Percentiles rank a stretch among this genome's conserved stretches.
Conservation (phyloP, 2,113 vertebrate genomes). For the Maccullochella peelii region DNA sequence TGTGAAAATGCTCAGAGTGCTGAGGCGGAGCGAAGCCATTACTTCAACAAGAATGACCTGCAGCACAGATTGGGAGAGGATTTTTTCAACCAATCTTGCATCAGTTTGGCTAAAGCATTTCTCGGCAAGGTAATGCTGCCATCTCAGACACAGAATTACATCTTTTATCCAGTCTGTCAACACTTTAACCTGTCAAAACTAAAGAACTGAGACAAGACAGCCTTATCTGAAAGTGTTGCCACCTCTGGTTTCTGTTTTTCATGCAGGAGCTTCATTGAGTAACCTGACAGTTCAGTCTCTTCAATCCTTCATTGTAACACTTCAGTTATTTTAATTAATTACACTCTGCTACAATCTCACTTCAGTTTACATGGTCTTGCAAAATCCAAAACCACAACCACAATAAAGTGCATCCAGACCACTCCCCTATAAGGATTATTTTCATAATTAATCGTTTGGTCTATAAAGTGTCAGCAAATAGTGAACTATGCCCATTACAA, state of each 20-base stretch:
- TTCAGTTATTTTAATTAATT: not conserved
- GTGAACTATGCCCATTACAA: not conserved
- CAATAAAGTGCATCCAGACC: not conserved
- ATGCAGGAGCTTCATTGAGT: not conserved
- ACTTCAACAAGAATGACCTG: constrained; percentile 75
- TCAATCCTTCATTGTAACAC: not conserved
- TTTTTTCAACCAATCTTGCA: constrained; percentile 90
- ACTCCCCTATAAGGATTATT: not conserved
- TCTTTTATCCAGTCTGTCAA: not conserved
- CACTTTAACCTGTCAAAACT: not conserved
- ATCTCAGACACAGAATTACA: not conserved
- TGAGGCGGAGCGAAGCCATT: constrained; percentile 81
- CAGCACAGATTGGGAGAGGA: constrained; percentile 77
- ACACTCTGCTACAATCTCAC: not conserved
- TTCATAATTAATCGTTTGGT: not conserved
- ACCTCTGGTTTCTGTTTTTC: not conserved
- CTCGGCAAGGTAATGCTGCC: constrained; percentile 89
- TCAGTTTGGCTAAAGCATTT: constrained; percentile 88
- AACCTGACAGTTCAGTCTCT: not conserved
- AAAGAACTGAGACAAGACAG: not conserved
- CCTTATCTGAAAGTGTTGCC: not conserved
- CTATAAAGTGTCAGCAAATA: not conserved
- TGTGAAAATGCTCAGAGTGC: not conserved
- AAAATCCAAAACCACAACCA: not conserved
- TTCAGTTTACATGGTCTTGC: not conserved